Evolutionary conservation across 2,888 invertebrate genomes (phyloP).

Genomic region (Sthenelais limicola): DNA sequence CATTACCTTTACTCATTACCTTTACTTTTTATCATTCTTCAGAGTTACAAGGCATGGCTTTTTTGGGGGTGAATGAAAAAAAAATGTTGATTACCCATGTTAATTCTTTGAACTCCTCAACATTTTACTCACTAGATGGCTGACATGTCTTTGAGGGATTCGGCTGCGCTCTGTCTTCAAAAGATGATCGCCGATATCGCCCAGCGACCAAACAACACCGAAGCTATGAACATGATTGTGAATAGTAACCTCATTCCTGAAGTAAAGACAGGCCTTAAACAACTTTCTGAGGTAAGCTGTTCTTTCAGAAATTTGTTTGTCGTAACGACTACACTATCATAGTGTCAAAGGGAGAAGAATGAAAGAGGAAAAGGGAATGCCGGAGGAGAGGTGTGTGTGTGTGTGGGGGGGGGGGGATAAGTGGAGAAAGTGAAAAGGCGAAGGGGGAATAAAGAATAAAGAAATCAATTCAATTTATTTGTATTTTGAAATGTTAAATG

Average conservation of each 20-base stretch:
- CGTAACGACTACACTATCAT: background rate
- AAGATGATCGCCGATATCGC: slow-evolving; percentile 79
- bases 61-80: too few relatives aligned
- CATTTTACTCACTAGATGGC: slow-evolving; percentile 76
- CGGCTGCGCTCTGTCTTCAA: slow-evolving; percentile 83
- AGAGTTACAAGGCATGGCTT: too few relatives aligned
- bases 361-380: background rate
- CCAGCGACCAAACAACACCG: slow-evolving; percentile 49
- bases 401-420: background rate
- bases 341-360: background rate
- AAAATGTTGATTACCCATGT: too few relatives aligned
- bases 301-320: slow-evolving; percentile 75
- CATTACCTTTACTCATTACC: too few relatives aligned
- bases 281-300: slow-evolving; percentile 76
- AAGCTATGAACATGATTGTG: slow-evolving; percentile 77
- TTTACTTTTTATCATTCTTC: too few relatives aligned
- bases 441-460: too few relatives aligned
- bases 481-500: too few relatives aligned
- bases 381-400: background rate
- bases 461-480: too few relatives aligned
- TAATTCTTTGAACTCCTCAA: too few relatives aligned
- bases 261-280: slow-evolving; percentile 82
- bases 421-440: background rate
- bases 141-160: slow-evolving; percentile 87
- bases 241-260: slow-evolving; percentile 72